Evolutionary conservation across 1,140 invertebrate genomes (phyloP).

Genomic region (Stenopsyche tienmushanensis): DNA sequence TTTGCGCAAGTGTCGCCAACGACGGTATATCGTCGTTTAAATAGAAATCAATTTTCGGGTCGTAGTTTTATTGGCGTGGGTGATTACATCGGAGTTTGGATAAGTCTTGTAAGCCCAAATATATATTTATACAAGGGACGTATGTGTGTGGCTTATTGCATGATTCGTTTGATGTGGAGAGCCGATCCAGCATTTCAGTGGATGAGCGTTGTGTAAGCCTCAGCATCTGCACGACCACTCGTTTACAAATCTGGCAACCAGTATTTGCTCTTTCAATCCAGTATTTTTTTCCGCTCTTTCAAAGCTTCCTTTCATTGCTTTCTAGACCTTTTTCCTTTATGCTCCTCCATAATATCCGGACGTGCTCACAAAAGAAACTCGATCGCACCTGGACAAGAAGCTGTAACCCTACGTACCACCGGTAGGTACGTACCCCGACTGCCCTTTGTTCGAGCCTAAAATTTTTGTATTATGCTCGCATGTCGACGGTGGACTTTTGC

Average conservation of each 20-base stretch:
- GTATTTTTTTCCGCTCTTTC: neutral
- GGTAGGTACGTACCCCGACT: neutral
- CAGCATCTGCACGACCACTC: constrained; percentile 14
- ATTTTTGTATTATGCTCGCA: neutral
- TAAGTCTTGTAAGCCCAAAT: too few relatives aligned
- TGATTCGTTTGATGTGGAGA: too few relatives aligned
- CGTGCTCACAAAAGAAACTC: constrained; percentile 28
- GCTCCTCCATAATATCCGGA: constrained; percentile 28
- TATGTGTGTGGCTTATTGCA: too few relatives aligned
- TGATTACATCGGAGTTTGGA: too few relatives aligned
- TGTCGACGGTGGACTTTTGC: neutral
- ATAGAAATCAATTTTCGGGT: too few relatives aligned
- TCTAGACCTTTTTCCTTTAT: constrained; percentile 31
- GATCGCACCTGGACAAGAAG: constrained; percentile 31
- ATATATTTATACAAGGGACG: too few relatives aligned
- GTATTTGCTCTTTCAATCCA: constrained; percentile 22
- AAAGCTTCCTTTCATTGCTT: constrained; percentile 25
- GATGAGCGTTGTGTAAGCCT: constrained; percentile 2
- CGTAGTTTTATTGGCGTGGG: too few relatives aligned
- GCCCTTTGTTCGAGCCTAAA: constrained; percentile 2
- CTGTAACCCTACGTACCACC: constrained; percentile 14
- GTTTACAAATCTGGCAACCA: constrained; percentile 19
- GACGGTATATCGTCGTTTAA: too few relatives aligned
- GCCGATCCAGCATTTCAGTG: too few relatives aligned
- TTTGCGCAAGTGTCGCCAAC: too few relatives aligned